Evolutionary conservation across 1,140 invertebrate genomes (phyloP).

Genomic region (Zaprionus africanus): DNA sequence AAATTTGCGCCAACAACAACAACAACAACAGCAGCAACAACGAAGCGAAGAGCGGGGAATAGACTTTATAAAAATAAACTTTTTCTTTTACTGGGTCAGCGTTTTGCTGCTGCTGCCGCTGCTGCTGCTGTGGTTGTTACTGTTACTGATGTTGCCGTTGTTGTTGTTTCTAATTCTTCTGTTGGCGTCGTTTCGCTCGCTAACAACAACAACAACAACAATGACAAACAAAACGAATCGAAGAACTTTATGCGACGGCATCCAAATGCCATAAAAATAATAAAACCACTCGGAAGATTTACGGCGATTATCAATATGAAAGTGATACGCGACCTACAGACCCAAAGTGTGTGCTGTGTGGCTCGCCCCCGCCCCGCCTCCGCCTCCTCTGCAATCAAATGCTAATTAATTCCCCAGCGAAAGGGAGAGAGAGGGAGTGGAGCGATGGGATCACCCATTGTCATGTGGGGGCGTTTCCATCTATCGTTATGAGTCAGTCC

Average conservation of each 20-base stretch:
- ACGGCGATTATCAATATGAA: conserved; percentile 77
- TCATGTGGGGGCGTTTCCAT: conserved; percentile 13
- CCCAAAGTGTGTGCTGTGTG: background rate
- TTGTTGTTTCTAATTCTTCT: conserved; percentile 47
- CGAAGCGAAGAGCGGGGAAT: conserved; percentile 23
- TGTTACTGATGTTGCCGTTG: conserved; percentile 1
- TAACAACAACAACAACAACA: conserved; percentile 27
- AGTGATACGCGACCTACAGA: conserved; percentile 76
- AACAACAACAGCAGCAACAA: conserved; percentile 11
- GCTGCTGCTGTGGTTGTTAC: conserved; percentile 2
- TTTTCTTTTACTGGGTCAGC: conserved; percentile 81
- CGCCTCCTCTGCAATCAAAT: conserved; percentile 1
- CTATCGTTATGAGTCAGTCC: conserved; percentile 17
- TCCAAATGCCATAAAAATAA: conserved; percentile 59
- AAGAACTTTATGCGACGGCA: conserved; percentile 35
- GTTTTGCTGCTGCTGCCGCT: conserved; percentile 32
- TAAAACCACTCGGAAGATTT: conserved; percentile 61
- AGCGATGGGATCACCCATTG: background rate
- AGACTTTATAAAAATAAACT: conserved; percentile 72
- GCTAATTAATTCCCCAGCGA: conserved; percentile 61
- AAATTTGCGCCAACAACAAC: conserved; percentile 38
- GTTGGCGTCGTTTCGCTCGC: conserved; percentile 52
- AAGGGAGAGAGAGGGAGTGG: background rate
- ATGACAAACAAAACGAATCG: conserved; percentile 50
- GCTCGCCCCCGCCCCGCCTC: background rate